Evolutionary conservation across 1,140 invertebrate species (phyloP), one percentile per base, ranked within the genome.

Genomic region (Stegodyphus mimosarum): DNA sequence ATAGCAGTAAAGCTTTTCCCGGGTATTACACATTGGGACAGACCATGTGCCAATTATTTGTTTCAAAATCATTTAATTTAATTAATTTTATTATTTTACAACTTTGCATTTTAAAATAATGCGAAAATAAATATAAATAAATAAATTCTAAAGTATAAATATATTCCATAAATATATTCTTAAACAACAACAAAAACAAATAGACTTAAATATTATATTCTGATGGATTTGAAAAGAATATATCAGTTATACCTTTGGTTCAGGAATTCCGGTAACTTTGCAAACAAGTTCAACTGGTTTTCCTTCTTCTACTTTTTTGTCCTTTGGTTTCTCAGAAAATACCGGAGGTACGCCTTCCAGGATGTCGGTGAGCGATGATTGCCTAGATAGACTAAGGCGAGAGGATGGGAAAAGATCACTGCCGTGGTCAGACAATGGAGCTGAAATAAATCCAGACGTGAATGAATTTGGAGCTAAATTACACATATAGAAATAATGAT

Each of bases 321-420:
- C 93, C 90, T 95, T 95, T 0, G 96, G 95, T 90, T 96, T 95
- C 70, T 94, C 94, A 7, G 95, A 95, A 90, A 98, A 98, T n/a
- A 95, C 97, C 53, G 96, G 96, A 71, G 95, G 96, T 89, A 97
- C 96, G 64, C 96, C 96, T 92, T 98, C 96, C 69, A 97, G 90
- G 76, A 97, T 96, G 89, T 97, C 96, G 9, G 95, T 95, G 69
- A 97, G 91, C 0, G 96, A 97, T 11, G 96, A 97, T 91, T 97
- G 96, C 88, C 96, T 93, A 1, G 95, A 96, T 63, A 96, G 90
- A 90, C 95, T 96, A 87, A 94, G 94, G 88, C 95, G 92, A 2
- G 95, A 96, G 60, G 94, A 90, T 76, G 94, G 92, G 50, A 95
- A 95, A 88, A 94, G 93, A 90, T 96, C 95, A 0, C 95, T 96